These are phyloP conservation scores for Coelinius sp. DNA, from an alignment of 2,888 invertebrate species.

Conservation along the genomic window DNA sequence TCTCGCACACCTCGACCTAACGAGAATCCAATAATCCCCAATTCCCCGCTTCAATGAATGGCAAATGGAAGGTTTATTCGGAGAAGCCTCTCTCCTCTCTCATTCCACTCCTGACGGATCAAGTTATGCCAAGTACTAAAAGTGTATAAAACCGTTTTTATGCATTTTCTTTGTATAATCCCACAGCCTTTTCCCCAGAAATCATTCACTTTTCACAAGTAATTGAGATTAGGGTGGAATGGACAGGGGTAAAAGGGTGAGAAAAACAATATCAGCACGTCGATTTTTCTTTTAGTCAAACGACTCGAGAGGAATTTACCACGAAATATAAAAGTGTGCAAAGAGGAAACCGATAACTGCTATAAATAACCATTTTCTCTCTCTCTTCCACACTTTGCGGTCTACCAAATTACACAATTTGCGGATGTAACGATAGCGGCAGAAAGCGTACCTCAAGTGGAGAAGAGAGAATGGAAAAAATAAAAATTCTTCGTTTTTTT, in stretches of 20 bases:
- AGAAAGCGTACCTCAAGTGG: constrained; percentile 31
- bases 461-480: constrained; percentile 32
- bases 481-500: constrained; percentile 18
- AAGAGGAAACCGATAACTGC: constrained; percentile 56
- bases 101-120: background rate
- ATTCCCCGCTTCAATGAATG: constrained; percentile 61
- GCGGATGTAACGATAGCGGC: constrained; percentile 58
- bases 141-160: constrained; percentile 19
- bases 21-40: constrained; percentile 68
- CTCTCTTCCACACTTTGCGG: constrained; percentile 39
- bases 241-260: background rate
- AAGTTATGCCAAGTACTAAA: constrained; percentile 28
- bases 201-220: background rate
- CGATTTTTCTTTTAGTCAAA: background rate
- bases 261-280: background rate
- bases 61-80: constrained; percentile 64
- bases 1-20: constrained; percentile 50
- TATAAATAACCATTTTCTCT: constrained; percentile 54
- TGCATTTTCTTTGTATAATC: background rate
- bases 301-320: background rate
- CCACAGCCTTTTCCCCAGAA: background rate
- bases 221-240: constrained; percentile 3
- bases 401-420: constrained; percentile 60
- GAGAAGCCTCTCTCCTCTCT: constrained; percentile 43
- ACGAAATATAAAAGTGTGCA: constrained; percentile 9